phyloP scores from a whole-genome alignment of 2,113 vertebrate genomes.

The Gymnorhina tibicen region DNA sequence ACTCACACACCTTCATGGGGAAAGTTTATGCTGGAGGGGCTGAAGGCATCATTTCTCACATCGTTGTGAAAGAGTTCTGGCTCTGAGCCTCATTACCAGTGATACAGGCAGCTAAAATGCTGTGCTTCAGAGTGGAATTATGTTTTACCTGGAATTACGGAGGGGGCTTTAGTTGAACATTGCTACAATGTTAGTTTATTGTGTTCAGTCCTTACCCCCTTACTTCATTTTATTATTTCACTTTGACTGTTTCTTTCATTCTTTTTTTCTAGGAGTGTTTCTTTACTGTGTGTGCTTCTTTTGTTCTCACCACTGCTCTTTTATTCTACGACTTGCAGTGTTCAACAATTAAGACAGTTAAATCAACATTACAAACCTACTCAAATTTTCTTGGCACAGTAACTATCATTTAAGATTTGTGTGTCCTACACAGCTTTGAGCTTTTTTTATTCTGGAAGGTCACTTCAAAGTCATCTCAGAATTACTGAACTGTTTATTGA shows the following conservation, averaged over 20 bases:
- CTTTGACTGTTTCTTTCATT: neutral
- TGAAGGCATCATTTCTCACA: neutral
- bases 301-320: conserved; percentile 48
- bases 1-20: neutral
- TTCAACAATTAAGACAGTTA: conserved; percentile 53
- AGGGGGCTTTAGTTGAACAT: neutral
- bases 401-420: conserved; percentile 29
- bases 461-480: conserved; percentile 48
- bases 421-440: neutral
- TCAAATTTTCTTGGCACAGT: conserved; percentile 46
- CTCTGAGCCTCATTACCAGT: neutral
- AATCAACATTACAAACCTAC: conserved; percentile 50
- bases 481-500: conserved; percentile 38
- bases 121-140: neutral
- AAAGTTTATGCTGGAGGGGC: neutral
- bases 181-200: neutral
- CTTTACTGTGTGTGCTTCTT: neutral
- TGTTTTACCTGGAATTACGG: neutral
- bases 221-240: neutral
- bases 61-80: neutral
- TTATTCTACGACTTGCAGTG: conserved; percentile 17
- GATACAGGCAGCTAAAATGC: neutral
- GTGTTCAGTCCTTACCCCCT: neutral
- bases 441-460: conserved; percentile 35
- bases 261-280: neutral